phyloP scores from a whole-genome alignment of 2,113 vertebrate species.

The Gallinago media region DNA sequence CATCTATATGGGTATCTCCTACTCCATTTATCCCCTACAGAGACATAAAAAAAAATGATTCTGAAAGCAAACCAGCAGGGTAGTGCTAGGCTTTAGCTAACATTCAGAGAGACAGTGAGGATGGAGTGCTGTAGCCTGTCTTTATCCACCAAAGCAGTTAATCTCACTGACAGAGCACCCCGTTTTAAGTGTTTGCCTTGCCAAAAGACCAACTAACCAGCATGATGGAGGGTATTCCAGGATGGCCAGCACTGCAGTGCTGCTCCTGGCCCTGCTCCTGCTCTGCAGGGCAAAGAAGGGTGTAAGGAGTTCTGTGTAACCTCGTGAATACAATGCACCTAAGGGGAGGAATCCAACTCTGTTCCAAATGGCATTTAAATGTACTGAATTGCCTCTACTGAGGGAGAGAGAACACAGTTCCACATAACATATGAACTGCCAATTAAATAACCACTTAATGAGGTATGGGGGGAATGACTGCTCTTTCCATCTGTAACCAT shows the following conservation, averaged over 20 bases:
- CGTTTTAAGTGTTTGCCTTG: neutral
- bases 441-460: neutral
- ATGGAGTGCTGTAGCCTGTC: neutral
- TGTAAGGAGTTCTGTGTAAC: neutral
- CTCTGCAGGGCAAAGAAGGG: neutral
- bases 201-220: neutral
- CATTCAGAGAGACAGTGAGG: neutral
- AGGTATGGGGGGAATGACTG: neutral
- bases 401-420: neutral
- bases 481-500: neutral
- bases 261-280: neutral
- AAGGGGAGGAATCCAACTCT: neutral
- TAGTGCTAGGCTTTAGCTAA: neutral
- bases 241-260: neutral
- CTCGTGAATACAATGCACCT: fast-evolving
- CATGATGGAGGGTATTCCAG: too few relatives aligned
- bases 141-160: neutral
- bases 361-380: neutral
- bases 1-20: neutral
- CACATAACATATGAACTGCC: neutral
- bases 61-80: neutral
- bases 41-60: neutral
- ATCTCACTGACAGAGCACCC: neutral
- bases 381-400: too few relatives aligned
- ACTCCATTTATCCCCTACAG: neutral